These are phyloP conservation scores for Rotaria magnacalcarata DNA, from an alignment of 2,888 invertebrate genomes.

Conservation along the genomic window DNA sequence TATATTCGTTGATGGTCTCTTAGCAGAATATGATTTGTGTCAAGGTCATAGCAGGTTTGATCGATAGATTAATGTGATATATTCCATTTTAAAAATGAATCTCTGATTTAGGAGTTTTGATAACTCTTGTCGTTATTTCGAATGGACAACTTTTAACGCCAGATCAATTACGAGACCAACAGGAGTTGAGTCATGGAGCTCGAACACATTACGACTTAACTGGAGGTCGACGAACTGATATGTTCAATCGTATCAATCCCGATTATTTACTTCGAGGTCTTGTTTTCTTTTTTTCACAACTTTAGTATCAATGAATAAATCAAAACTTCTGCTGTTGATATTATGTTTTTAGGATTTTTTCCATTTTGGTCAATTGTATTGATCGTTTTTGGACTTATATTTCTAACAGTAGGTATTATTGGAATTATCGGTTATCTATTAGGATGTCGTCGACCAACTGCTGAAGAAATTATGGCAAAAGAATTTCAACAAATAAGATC, in stretches of 20 bases:
- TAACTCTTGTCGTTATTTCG: neutral
- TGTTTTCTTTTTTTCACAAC: neutral
- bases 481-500: slow-evolving; percentile 5
- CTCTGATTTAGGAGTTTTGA: neutral
- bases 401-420: neutral
- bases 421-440: slow-evolving; percentile 1
- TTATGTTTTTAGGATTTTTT: neutral
- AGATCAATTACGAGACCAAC: slow-evolving; percentile 27
- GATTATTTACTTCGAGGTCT: slow-evolving; percentile 19
- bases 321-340: neutral
- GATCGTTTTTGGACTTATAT: neutral
- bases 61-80: neutral
- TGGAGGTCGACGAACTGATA: slow-evolving; percentile 21
- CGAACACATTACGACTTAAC: slow-evolving; percentile 25
- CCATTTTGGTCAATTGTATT: slow-evolving; percentile 30
- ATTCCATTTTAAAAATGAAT: neutral
- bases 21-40: neutral
- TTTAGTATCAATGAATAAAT: neutral
- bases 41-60: neutral
- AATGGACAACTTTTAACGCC: slow-evolving; percentile 20
- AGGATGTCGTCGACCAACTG: slow-evolving; percentile 29
- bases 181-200: neutral
- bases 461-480: neutral
- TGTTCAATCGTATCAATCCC: neutral
- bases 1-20: slow-evolving; percentile 4